phyloP scores from a whole-genome alignment of 1,140 invertebrate genomes.

The Drosophila auraria region DNA sequence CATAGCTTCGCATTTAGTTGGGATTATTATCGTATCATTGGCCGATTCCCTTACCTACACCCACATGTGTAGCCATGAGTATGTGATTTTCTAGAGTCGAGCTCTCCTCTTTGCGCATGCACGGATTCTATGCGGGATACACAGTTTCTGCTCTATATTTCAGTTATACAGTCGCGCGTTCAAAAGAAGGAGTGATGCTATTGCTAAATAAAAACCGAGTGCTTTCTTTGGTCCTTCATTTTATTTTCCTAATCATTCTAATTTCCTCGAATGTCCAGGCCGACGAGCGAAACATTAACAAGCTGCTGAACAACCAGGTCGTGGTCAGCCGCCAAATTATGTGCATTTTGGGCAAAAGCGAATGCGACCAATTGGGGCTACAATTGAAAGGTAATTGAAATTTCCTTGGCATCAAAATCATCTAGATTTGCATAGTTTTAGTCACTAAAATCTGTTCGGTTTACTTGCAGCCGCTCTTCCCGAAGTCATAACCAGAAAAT shows the following conservation, averaged over 20 bases:
- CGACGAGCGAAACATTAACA: conserved; percentile 77
- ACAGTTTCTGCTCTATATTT: conserved; percentile 48
- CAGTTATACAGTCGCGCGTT: conserved; percentile 49
- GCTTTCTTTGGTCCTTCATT: conserved; percentile 50
- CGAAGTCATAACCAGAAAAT: conserved; percentile 86
- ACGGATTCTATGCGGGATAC: conserved; percentile 36
- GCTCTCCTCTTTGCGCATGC: conserved; percentile 45
- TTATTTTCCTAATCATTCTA: conserved; percentile 54
- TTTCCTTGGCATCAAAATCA: background rate
- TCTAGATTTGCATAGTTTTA: too few relatives aligned
- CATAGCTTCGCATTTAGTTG: conserved; percentile 1
- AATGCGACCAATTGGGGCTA: conserved; percentile 85
- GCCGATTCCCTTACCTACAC: background rate
- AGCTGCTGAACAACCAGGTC: conserved; percentile 76
- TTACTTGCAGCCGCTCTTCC: conserved; percentile 85
- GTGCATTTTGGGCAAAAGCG: conserved; percentile 85
- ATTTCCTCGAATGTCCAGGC: conserved; percentile 56
- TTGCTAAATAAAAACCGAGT: conserved; percentile 57
- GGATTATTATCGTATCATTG: conserved; percentile 5
- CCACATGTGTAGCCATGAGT: conserved; percentile 4
- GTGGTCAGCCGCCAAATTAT: conserved; percentile 84
- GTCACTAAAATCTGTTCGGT: background rate
- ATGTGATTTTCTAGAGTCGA: conserved; percentile 3
- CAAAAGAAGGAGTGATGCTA: conserved; percentile 51
- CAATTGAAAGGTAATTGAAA: conserved; percentile 85